These are phyloP conservation scores for Pseudorhiza aurosa DNA, from an alignment of 30 jellyfish, hydroid and myxozoan species.

Conservation along the genomic window DNA sequence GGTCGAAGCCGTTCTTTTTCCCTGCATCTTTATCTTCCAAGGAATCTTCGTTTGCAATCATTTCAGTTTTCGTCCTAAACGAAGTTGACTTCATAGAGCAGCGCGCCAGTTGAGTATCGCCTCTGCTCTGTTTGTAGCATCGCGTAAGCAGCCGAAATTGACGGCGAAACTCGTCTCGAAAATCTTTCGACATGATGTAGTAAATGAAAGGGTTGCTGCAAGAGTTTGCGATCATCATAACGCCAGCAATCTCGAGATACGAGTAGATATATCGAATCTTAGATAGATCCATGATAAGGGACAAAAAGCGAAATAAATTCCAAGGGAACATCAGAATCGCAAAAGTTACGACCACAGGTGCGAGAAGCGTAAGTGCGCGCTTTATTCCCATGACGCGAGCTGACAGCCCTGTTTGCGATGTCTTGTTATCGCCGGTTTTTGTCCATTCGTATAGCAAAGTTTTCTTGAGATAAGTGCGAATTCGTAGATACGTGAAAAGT, in stretches of 20 bases:
- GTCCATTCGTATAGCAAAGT: constrained; percentile 80
- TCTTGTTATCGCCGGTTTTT: constrained; percentile 37
- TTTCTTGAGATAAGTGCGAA: constrained; percentile 54
- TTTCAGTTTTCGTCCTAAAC: constrained; percentile 43
- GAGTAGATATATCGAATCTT: constrained; percentile 21
- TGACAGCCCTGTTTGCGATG: constrained; percentile 44
- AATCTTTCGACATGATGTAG: constrained; percentile 80
- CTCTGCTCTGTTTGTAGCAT: constrained; percentile 14
- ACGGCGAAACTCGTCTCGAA: constrained; percentile 82
- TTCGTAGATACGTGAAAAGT: constrained; percentile 78
- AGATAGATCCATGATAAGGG: constrained; percentile 44
- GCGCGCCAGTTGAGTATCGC: constrained; percentile 1
- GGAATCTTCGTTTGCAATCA: constrained; percentile 10
- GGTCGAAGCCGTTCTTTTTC: constrained; percentile 6
- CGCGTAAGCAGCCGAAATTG: constrained; percentile 70
- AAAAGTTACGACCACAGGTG: constrained; percentile 90
- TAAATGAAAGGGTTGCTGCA: constrained; percentile 90
- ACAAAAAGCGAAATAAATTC: constrained; percentile 72
- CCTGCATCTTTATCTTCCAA: background rate
- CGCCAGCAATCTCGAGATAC: constrained; percentile 49
- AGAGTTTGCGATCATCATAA: constrained; percentile 82
- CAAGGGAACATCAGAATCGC: constrained; percentile 87
- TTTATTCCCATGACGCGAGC: constrained; percentile 80
- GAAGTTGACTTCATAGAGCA: background rate
- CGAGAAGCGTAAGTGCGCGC: constrained; percentile 87